Evolutionary conservation across 2,797 vertebrate genomes (phyloP).

Genomic region (Amblyraja radiata): DNA sequence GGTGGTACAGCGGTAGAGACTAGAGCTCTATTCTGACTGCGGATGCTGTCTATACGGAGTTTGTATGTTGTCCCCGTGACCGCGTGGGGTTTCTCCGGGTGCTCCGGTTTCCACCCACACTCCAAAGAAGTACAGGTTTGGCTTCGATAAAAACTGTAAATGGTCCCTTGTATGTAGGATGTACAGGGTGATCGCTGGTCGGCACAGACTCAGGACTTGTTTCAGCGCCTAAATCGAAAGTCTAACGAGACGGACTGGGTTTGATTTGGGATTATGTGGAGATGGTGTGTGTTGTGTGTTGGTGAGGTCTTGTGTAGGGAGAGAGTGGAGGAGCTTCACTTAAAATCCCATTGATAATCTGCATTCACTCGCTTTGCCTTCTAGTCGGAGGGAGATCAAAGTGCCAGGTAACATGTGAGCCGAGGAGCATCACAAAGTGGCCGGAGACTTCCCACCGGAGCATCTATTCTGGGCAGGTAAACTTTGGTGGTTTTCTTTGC

Average conservation of each 20-base stretch:
- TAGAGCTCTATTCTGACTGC: too few species aligned
- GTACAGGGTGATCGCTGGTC: too few species aligned
- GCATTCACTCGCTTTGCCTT: not conserved
- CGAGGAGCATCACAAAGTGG: not conserved
- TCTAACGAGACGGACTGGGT: not conserved
- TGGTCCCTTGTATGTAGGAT: too few species aligned
- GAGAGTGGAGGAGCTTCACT: not conserved
- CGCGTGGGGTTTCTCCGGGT: too few species aligned
- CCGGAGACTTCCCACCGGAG: not conserved
- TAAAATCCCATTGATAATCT: not conserved
- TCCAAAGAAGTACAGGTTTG: too few species aligned
- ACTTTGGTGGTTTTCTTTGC: not conserved
- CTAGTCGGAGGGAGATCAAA: not conserved
- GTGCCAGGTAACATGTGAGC: not conserved
- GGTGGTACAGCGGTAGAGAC: too few species aligned
- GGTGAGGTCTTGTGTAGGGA: not conserved
- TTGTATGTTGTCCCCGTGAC: too few species aligned
- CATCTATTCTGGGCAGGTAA: slow-evolving; percentile 19
- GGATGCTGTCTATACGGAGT: too few species aligned
- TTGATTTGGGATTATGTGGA: not conserved
- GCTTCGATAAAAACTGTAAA: too few species aligned
- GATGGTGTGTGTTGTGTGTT: not conserved
- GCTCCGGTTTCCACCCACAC: too few species aligned
- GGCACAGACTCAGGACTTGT: too few species aligned
- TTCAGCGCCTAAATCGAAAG: too few species aligned